Base-by-base conservation (phyloP, 2,113 vertebrate species). In the Haemorhous mexicanus region DNA sequence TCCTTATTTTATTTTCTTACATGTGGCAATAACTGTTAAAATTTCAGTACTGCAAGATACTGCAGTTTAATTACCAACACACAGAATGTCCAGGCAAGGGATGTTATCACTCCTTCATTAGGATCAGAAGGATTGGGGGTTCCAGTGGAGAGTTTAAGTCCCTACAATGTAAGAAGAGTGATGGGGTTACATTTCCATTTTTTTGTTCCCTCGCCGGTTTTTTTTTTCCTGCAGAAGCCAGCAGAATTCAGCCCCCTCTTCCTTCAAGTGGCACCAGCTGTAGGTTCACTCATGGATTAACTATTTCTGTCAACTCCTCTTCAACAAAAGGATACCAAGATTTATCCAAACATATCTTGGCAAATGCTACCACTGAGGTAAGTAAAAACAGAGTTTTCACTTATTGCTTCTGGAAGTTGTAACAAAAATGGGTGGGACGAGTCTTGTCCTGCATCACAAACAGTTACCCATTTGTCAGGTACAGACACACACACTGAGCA, bases 331-430 rank as follows among this genome's bases (percentile, higher is more conserved):
- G 97, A 33, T 99, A 99, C 93, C 98, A 98, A 85, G 98, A 99
- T 85, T 95, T 99, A 83, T 98, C 99, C 75, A 98, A 98, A 78
- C 96, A 96, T 28, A 97, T 99, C 33, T 95, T 99, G 44, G 93
- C 97, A 64, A 98, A 96, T 55, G 98, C 98, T 67, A 95, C 98
- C 74, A 98, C 98, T 14, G 98, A 99, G 96, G 99, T 99, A 96
- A 96, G 97, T 84, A 80, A 58, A 76, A 61, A 17, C 27, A 28
- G 19, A 30, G 16, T 64, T 83, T 55, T 91, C 23, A 58, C 14
- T 58, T 87, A 47, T 24, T 58, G 22, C 33, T 77, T 6, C 33
- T 64, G 35, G 46, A 59, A 61, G 9, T 4, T 62, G 15, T 52
- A 44, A 33, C 44, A 53, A 73, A 87, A 90, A 32, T 3, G 5